Evolutionary conservation across 1,140 invertebrate species (phyloP).

Genomic region (Scaptomyza graminum): DNA sequence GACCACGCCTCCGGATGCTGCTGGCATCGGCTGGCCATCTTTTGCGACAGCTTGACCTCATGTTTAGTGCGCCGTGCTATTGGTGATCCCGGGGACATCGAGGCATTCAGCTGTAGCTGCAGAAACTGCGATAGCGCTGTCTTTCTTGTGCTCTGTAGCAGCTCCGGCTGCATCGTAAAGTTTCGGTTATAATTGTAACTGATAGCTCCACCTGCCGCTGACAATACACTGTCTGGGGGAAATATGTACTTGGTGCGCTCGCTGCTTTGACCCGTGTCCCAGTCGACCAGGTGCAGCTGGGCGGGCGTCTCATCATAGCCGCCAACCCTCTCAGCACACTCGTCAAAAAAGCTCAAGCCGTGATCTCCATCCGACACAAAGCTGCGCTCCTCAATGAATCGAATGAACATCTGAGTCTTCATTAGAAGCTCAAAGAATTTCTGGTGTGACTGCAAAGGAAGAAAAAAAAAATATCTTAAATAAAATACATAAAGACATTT

Average conservation of each 20-base stretch:
- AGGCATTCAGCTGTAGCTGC: conserved; percentile 84
- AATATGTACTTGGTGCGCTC: conserved; percentile 97
- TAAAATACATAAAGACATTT: neutral
- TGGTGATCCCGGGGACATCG: conserved; percentile 91
- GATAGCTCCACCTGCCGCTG: conserved; percentile 19
- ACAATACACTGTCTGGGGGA: conserved; percentile 90
- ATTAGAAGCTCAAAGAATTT: conserved; percentile 96
- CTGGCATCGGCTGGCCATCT: conserved; percentile 91
- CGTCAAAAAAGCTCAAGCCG: conserved; percentile 98
- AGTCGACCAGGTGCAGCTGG: conserved; percentile 88
- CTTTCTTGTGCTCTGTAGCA: conserved; percentile 84
- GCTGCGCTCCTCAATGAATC: conserved; percentile 99
- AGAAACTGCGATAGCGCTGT: conserved; percentile 81
- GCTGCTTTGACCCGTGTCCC: conserved; percentile 87
- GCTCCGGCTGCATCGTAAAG: conserved; percentile 85
- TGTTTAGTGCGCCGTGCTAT: conserved; percentile 97
- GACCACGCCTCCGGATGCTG: conserved; percentile 94
- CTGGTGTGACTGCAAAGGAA: conserved; percentile 90
- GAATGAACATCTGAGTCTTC: conserved; percentile 98
- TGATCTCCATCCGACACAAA: conserved; percentile 98
- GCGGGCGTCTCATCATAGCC: conserved; percentile 86
- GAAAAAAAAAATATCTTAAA: neutral
- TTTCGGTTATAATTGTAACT: conserved; percentile 85
- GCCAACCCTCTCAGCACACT: conserved; percentile 92
- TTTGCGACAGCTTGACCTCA: conserved; percentile 96